Conservation (phyloP, 2,113 vertebrate genomes). For the Calonectris borealis region DNA sequence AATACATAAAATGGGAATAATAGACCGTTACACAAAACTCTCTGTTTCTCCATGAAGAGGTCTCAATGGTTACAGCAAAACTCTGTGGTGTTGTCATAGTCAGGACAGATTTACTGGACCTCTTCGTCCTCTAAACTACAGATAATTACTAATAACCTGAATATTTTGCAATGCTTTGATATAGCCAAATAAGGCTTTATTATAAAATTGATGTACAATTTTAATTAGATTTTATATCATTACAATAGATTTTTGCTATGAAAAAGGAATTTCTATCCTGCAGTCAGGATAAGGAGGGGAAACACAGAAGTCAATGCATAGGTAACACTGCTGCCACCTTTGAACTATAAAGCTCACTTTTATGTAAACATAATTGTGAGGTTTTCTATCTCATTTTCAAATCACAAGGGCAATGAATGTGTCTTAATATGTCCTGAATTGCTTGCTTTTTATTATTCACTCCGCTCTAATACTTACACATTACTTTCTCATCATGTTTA, state of each 20-base stretch:
- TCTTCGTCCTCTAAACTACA: neutral
- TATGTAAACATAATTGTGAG: neutral
- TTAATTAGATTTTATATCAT: neutral
- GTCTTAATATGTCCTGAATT: neutral
- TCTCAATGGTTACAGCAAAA: neutral
- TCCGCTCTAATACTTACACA: neutral
- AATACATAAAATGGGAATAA: neutral
- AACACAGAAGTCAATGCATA: neutral
- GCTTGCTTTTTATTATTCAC: neutral
- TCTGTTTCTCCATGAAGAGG: accelerated
- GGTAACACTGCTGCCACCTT: neutral
- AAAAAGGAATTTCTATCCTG: neutral
- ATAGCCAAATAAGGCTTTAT: neutral
- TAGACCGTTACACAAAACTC: neutral
- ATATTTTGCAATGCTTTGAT: neutral
- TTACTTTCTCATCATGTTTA: neutral
- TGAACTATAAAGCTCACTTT: neutral
- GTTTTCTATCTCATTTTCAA: neutral
- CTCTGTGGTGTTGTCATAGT: neutral
- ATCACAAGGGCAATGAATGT: neutral
- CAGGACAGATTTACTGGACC: neutral
- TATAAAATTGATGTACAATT: neutral
- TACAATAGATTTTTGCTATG: neutral
- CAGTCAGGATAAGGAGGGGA: neutral
- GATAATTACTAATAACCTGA: neutral